Evolutionary conservation across 1,140 invertebrate species (phyloP).

Genomic region (Solen grandis): DNA sequence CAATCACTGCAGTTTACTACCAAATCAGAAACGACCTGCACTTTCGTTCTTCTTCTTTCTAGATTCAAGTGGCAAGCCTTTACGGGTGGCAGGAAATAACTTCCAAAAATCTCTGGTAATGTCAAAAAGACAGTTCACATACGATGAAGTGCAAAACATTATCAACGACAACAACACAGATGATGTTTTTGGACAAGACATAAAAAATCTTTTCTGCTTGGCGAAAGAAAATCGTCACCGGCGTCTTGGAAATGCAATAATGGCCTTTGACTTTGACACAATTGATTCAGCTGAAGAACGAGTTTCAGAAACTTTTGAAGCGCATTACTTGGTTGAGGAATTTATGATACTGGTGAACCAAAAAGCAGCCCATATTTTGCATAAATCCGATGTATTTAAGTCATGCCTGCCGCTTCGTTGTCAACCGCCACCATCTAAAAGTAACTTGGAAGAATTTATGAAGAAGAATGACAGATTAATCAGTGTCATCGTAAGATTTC

Average conservation of each 20-base stretch:
- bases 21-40: conserved; percentile 66
- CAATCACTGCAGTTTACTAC: conserved; percentile 78
- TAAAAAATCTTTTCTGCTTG: conserved; percentile 51
- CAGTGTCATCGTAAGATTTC: conserved; percentile 51
- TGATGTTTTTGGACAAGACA: conserved; percentile 18
- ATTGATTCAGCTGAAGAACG: conserved; percentile 50
- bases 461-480: conserved; percentile 25
- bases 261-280: conserved; percentile 50
- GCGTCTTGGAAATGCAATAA: conserved; percentile 48
- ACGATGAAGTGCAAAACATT: conserved; percentile 59
- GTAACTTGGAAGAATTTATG: conserved; percentile 53
- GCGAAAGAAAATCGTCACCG: conserved; percentile 53
- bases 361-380: conserved; percentile 21
- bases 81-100: conserved; percentile 21
- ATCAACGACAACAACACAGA: conserved; percentile 14
- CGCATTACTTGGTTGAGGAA: conserved; percentile 73
- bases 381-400: conserved; percentile 11
- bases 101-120: conserved; percentile 34
- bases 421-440: conserved; percentile 55
- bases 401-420: conserved; percentile 47
- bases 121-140: conserved; percentile 55
- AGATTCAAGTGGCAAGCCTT: conserved; percentile 45
- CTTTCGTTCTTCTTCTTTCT: conserved; percentile 66
- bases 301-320: conserved; percentile 62
- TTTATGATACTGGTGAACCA: conserved; percentile 51